Conservation (phyloP, 2,888 invertebrate species). For the Brachyptera risi region DNA sequence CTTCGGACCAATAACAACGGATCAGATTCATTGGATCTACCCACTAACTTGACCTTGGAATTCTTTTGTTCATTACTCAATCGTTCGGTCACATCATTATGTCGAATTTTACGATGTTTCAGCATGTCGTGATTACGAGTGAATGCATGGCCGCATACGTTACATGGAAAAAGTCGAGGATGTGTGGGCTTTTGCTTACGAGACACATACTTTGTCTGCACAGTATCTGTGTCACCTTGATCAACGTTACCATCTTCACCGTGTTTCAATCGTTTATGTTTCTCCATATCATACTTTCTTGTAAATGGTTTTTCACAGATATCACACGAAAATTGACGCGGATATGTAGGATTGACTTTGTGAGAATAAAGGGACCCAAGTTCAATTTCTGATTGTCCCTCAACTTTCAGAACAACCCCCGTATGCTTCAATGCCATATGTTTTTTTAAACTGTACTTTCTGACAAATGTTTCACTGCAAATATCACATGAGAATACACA, state of each 20-base stretch:
- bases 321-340: not conserved
- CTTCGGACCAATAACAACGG: no score
- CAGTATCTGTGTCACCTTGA: not conserved
- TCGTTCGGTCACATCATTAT: conserved; percentile 43
- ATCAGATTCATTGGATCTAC: no score
- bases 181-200: not conserved
- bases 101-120: conserved; percentile 42
- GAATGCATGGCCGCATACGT: conserved; percentile 41
- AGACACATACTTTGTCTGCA: not conserved
- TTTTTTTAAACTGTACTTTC: no score
- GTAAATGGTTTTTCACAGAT: not conserved
- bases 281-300: not conserved
- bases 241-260: not conserved
- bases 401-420: no score
- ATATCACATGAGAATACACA: no score
- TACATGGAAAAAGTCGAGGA: conserved; percentile 36
- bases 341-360: not conserved
- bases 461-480: no score
- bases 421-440: no score
- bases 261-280: not conserved
- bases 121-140: conserved; percentile 43
- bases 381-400: no score
- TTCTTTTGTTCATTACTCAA: no score
- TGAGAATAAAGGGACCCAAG: no score
- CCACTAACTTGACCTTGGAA: no score